Conservation (phyloP, 2,113 vertebrate species). For the Hoplias malabaricus region DNA sequence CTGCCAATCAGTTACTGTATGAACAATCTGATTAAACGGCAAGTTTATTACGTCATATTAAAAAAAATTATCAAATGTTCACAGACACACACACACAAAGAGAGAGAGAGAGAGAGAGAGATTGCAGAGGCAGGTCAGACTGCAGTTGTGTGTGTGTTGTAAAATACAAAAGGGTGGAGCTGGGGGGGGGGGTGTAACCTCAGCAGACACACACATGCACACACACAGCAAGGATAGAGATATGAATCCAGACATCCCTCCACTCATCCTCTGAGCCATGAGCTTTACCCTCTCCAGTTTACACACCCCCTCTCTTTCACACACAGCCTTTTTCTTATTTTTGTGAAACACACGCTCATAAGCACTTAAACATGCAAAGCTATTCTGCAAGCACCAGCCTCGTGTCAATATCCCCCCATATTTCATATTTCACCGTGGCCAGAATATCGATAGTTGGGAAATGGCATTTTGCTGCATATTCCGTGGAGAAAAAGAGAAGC, state of each 20-base stretch:
- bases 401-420: conserved; percentile 32
- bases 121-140: background rate
- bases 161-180: background rate
- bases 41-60: too few species aligned
- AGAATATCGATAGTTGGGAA: conserved; percentile 30
- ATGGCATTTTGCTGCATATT: conserved; percentile 36
- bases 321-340: background rate
- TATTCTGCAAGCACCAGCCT: conserved; percentile 17
- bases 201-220: background rate
- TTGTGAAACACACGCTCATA: conserved; percentile 13
- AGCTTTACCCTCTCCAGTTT: conserved; percentile 9
- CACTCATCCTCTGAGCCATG: conserved; percentile 9
- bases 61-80: background rate
- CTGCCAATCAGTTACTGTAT: too few species aligned
- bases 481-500: conserved; percentile 12
- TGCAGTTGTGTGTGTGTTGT: background rate
- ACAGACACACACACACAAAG: background rate
- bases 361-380: conserved; percentile 24
- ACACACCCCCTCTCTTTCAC: background rate
- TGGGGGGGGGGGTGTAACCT: background rate
- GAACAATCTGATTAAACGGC: too few species aligned
- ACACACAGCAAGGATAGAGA: background rate
- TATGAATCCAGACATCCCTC: conserved; percentile 6
- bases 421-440: conserved; percentile 10
- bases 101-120: background rate